Base-by-base conservation (phyloP, 2,113 vertebrate genomes). In the Pan paniscus region DNA sequence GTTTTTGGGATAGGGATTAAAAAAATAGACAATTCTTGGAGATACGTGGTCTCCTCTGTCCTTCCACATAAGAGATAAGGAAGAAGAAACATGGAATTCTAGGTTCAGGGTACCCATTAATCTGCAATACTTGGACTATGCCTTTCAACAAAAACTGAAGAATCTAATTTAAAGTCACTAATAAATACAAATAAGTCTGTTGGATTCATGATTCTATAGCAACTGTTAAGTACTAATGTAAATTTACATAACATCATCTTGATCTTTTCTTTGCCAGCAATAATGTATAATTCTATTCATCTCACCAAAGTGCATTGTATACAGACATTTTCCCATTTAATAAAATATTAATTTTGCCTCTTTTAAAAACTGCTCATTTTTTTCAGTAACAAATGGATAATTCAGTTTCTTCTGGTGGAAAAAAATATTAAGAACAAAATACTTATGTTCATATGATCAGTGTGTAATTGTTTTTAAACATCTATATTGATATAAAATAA, bases 281-380 rank as follows among this genome's bases (percentile, higher is more conserved):
- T 48, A 91, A 57, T 48, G 3, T 48, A 57, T 35, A 94, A 72
- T 95, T 87, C 67, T 90, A 55, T 82, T 76, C 40, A 92, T 79
- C 27, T 22, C 16, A 80, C 9, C 9, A 61, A 95, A 35, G 30
- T 32, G 1, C 87, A 72, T 10, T 61, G 10, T 76, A 90, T 38
- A 50, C 23, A 96, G 52, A 93, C 93, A 72, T 82, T 76, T 48
- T 6, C 32, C 23, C 32, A 57, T 43, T 61, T 70, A 59, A 72
- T 87, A 67, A 27, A 95, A n/a, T 82, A 75, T 82, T 95, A 75
- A 82, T 25, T 91, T 80, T 87, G 2, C 18, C 25, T 85, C 52
- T 81, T 94, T 92, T 8, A 76, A 94, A 97, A 83, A n/a, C 22
- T 57, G 22, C 5, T 82, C 68, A 46, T 70, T 35, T 93, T 94